A percentile compares a stretch with the other conserved stretches of the same genome.
These are phyloP conservation scores for Promerops cafer DNA, from an alignment of 2,113 vertebrate species.

Conservation along the genomic window DNA sequence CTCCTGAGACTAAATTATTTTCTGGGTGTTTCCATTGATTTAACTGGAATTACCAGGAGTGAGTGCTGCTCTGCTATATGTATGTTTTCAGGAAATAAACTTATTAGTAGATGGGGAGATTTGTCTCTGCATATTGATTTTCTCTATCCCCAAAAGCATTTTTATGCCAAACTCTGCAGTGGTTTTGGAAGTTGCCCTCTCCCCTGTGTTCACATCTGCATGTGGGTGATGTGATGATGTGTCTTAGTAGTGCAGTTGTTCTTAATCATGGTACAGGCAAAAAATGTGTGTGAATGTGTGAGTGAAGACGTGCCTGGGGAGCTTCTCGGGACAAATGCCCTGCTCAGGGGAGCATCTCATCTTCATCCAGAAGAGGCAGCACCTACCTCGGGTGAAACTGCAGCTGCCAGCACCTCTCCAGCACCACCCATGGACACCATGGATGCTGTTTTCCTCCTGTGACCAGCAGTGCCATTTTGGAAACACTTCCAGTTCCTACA, in stretches of 20 bases:
- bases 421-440: not conserved
- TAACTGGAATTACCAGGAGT: not conserved
- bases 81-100: not conserved
- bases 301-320: not conserved
- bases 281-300: not conserved
- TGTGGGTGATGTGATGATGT: not conserved
- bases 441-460: not conserved
- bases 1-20: not conserved
- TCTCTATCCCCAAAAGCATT: not conserved
- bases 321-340: fast-evolving
- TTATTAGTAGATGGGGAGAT: not conserved
- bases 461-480: not conserved
- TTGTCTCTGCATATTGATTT: not conserved
- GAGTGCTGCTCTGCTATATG: not conserved
- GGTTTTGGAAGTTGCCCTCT: not conserved
- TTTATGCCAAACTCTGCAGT: not conserved
- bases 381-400: not conserved
- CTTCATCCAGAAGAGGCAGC: not conserved
- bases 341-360: fast-evolving
- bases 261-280: not conserved
- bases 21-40: not conserved
- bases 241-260: not conserved
- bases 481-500: not conserved
- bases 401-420: not conserved
- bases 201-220: not conserved